Percentiles rank a stretch among this genome's conserved stretches.
phyloP scores from a whole-genome alignment of 2,888 invertebrate species.

The Epirrhoe tristata region DNA sequence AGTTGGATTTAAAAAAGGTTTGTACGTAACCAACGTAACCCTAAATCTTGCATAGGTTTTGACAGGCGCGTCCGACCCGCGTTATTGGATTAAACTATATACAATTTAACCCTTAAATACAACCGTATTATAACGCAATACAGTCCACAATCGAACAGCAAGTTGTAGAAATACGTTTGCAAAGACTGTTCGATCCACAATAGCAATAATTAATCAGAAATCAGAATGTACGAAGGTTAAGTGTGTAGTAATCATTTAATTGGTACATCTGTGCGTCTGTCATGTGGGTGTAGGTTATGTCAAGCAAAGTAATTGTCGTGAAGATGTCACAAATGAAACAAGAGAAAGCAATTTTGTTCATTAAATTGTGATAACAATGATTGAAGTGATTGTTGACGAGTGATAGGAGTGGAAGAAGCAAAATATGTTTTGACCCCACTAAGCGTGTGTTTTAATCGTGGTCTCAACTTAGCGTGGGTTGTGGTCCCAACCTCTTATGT shows the following conservation, averaged over 20 bases:
- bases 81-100: conserved; percentile 35
- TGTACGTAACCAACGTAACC: conserved; percentile 4
- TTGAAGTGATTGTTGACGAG: no score
- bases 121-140: neutral
- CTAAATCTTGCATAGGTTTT: conserved; percentile 26
- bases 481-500: no score
- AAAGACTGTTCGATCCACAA: conserved; percentile 58
- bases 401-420: no score
- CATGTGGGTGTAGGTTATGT: conserved; percentile 32
- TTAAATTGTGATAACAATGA: neutral
- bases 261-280: conserved; percentile 36
- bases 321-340: conserved; percentile 20
- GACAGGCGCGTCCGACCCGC: conserved; percentile 31
- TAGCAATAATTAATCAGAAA: conserved; percentile 71
- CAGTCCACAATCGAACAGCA: neutral
- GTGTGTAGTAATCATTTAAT: conserved; percentile 37
- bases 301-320: conserved; percentile 16
- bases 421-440: no score
- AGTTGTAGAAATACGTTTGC: conserved; percentile 14
- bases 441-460: no score
- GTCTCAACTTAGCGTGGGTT: no score
- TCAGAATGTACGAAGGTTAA: conserved; percentile 49
- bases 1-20: neutral
- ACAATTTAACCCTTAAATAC: neutral
- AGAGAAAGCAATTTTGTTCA: neutral